These are phyloP conservation scores for Osmoderma eremita DNA, from an alignment of 2,888 invertebrate genomes.

Conservation along the genomic window DNA sequence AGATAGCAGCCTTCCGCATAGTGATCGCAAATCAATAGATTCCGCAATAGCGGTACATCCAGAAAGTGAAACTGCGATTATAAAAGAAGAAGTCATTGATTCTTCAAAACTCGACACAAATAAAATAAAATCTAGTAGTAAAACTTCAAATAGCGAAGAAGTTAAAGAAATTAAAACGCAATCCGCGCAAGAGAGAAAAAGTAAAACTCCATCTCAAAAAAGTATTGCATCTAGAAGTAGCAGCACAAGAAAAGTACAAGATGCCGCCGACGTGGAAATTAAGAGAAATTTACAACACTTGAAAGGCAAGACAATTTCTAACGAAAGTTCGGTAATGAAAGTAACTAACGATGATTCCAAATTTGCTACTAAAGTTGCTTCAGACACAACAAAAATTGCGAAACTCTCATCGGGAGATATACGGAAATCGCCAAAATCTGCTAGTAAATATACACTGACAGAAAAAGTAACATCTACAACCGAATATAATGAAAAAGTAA, in stretches of 20 bases:
- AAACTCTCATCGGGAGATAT: conserved; percentile 9
- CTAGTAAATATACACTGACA: conserved; percentile 24
- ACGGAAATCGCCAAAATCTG: conserved; percentile 23
- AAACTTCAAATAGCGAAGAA: background rate
- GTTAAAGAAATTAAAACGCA: background rate
- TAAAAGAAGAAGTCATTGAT: background rate
- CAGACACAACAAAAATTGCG: conserved; percentile 5
- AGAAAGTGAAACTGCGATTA: too few species aligned
- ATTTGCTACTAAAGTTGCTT: background rate
- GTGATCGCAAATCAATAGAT: too few species aligned
- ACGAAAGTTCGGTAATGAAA: too few species aligned
- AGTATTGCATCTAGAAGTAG: background rate
- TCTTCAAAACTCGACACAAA: background rate
- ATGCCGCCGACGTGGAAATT: too few species aligned
- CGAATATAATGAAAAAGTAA: background rate
- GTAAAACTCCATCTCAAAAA: background rate
- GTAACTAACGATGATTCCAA: too few species aligned
- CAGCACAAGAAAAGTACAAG: too few species aligned
- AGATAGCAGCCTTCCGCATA: too few species aligned
- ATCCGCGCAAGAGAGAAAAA: background rate
- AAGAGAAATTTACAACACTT: too few species aligned
- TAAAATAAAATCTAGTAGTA: too few species aligned
- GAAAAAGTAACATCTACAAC: conserved; percentile 9
- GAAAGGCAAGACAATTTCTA: too few species aligned
- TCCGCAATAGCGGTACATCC: too few species aligned